Percentiles rank a stretch among this genome's conserved stretches.
phyloP scores from a whole-genome alignment of 2,888 invertebrate genomes.

The Rhagium mordax region DNA sequence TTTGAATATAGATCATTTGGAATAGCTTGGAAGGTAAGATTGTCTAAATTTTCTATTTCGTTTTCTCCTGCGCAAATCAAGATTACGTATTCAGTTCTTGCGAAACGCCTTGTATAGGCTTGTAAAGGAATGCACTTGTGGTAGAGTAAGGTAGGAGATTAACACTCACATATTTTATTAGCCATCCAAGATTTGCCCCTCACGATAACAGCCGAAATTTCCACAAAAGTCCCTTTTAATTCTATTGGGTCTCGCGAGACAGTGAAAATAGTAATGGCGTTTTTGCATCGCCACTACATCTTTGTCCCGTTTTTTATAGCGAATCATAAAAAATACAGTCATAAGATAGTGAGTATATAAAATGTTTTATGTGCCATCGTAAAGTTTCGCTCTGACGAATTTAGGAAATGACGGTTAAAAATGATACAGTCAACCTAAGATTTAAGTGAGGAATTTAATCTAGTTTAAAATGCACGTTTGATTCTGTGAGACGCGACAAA shows the following conservation, averaged over 20 bases:
- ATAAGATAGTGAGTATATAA: constrained; percentile 49
- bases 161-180: too few species aligned
- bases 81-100: too few species aligned
- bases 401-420: constrained; percentile 33
- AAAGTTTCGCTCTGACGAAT: constrained; percentile 38
- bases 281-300: constrained; percentile 24
- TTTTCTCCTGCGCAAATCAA: too few species aligned
- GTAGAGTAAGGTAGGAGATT: too few species aligned
- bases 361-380: constrained; percentile 48
- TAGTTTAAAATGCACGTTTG: not conserved
- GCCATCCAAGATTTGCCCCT: not conserved
- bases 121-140: too few species aligned
- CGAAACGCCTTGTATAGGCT: too few species aligned
- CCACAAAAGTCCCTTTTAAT: constrained; percentile 6
- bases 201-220: not conserved
- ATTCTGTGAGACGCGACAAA: not conserved
- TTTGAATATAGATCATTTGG: too few species aligned
- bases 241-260: not conserved
- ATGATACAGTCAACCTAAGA: constrained; percentile 19
- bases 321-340: constrained; percentile 46
- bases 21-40: too few species aligned
- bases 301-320: constrained; percentile 39
- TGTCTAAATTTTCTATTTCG: too few species aligned
- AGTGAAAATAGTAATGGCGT: constrained; percentile 6
- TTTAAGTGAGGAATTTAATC: constrained; percentile 19